Evolutionary conservation across 2,113 vertebrate species (phyloP), one percentile per base, ranked within the genome.

Genomic region (Engraulis encrasicolus): DNA sequence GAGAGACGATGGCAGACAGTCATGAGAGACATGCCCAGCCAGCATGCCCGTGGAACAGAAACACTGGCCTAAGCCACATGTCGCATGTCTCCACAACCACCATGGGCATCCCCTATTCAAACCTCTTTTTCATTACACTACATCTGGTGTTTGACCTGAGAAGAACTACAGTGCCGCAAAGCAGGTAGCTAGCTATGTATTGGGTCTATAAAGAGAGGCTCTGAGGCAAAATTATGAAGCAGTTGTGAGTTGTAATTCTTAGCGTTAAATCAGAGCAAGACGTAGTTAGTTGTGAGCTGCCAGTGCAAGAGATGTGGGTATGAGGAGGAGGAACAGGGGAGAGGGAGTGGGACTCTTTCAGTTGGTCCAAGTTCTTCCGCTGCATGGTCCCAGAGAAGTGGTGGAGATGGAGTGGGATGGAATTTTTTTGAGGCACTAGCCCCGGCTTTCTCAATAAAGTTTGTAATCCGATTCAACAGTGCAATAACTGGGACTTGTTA

Each of bases 401-500:
- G n/a, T 27, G 58, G 58, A n/a, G 27, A 66, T 66, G 84, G 89
- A 88, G 7, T 2, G n/a, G n/a, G n/a, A n/a, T n/a, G n/a, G n/a
- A n/a, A n/a, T n/a, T n/a, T n/a, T 93, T 94, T 92, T 91, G 84
- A 90, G 87, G 89, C 91, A 93, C 90, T 92, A 91, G 87, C 90
- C 86, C n/a, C 84, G 83, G 88, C 88, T 89, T 89, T 91, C 88
- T 92, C 93, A 92, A 92, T 93, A 94, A 93, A 91, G 77, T 82
- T 85, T 89, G 92, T 94, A 92, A 95, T 93, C 91, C 87, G 91
- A 93, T 95, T 93, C 90, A 90, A 87, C 91, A 90, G 92, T 92
- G 92, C 90, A 94, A 93, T 94, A 93, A 93, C 90, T 87, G 89
- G 93, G 90, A 92, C 91, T 92, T 94, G 93, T 95, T 93, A 93